These are phyloP conservation scores for Hypanus sabinus DNA, from an alignment of 2,113 vertebrate genomes.

Conservation along the genomic window DNA sequence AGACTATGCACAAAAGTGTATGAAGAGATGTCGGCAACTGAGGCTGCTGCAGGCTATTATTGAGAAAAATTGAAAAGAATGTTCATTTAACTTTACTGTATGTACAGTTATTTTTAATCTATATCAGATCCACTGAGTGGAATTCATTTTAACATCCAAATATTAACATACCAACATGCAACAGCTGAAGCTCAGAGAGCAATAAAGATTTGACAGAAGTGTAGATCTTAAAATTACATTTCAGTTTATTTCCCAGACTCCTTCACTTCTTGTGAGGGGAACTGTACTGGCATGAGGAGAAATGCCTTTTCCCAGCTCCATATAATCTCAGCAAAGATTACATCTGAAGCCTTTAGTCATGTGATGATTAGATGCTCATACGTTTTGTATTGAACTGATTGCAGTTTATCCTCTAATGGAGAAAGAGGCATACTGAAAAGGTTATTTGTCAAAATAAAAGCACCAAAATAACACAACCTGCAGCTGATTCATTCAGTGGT, in stretches of 20 bases:
- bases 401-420: background rate
- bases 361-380: background rate
- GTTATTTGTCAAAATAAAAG: constrained; percentile 3
- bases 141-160: background rate
- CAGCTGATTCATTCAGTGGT: background rate
- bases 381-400: background rate
- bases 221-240: background rate
- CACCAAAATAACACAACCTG: background rate
- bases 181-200: background rate
- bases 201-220: background rate
- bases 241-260: background rate
- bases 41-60: no score
- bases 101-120: background rate
- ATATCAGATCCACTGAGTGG: background rate
- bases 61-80: background rate
- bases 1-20: background rate
- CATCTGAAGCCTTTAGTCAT: background rate
- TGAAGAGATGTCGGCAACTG: background rate
- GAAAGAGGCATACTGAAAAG: background rate
- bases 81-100: background rate
- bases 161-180: no score
- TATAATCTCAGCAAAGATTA: background rate
- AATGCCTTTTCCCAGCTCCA: background rate
- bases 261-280: background rate
- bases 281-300: background rate